These are phyloP conservation scores for Blastobasis lacticolella DNA, from an alignment of 2,888 invertebrate genomes.

Conservation along the genomic window DNA sequence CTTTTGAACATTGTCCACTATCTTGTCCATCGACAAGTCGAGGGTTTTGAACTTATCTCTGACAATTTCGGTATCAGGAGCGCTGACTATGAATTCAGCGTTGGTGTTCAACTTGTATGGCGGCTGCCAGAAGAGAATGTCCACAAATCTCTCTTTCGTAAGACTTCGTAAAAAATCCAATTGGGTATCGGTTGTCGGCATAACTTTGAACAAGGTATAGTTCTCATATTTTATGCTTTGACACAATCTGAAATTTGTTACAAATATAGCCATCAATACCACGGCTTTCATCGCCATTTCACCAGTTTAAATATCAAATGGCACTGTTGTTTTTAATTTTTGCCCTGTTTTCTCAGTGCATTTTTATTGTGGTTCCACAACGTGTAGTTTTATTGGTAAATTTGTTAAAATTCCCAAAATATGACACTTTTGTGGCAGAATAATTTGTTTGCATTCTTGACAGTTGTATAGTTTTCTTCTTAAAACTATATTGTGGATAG, in stretches of 20 bases:
- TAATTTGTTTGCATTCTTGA: too few species aligned
- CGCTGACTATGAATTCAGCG: slow-evolving; percentile 41
- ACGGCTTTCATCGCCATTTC: slow-evolving; percentile 34
- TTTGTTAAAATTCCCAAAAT: too few species aligned
- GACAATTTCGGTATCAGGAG: slow-evolving; percentile 30
- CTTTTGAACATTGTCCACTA: slow-evolving; percentile 36
- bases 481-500: too few species aligned
- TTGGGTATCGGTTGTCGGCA: slow-evolving; percentile 32
- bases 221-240: slow-evolving; percentile 33
- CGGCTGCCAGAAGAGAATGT: slow-evolving; percentile 43
- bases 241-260: slow-evolving; percentile 26
- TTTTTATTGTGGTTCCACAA: too few species aligned
- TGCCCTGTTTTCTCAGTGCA: too few species aligned
- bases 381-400: too few species aligned
- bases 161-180: slow-evolving; percentile 44
- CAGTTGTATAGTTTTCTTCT: too few species aligned
- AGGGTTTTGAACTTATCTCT: slow-evolving; percentile 38
- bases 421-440: too few species aligned
- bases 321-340: too few species aligned
- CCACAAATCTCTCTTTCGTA: slow-evolving; percentile 35
- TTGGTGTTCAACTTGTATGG: slow-evolving; percentile 36
- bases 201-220: slow-evolving; percentile 29
- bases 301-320: neutral
- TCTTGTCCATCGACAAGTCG: slow-evolving; percentile 21
- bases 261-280: slow-evolving; percentile 25